These are phyloP conservation scores for Euglossa dilemma DNA, from an alignment of 1,140 invertebrate species.

Conservation along the genomic window DNA sequence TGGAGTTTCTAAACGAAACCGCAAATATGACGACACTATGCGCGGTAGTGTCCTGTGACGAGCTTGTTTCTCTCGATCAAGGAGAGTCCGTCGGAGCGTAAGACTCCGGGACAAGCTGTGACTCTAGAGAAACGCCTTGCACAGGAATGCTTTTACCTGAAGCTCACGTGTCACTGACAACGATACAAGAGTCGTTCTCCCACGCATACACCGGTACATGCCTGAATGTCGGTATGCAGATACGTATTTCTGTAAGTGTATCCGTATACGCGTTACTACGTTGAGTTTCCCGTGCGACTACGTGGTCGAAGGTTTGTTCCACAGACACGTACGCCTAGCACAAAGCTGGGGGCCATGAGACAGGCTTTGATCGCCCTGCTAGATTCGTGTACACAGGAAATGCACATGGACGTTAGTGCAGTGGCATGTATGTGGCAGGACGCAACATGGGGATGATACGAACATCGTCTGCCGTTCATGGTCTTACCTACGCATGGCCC, in stretches of 20 bases:
- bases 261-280: not conserved
- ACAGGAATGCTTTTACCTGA: conserved; percentile 46
- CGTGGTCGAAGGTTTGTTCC: conserved; percentile 6
- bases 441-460: conserved; percentile 3
- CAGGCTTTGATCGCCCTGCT: conserved; percentile 36
- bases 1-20: not conserved
- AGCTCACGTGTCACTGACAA: conserved; percentile 43
- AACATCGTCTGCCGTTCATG: conserved; percentile 1
- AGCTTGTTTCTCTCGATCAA: not conserved
- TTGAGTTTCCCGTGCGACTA: not conserved
- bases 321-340: not conserved
- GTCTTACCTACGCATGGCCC: not conserved
- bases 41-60: not conserved
- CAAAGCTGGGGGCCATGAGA: not conserved
- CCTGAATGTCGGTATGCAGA: not conserved
- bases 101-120: conserved; percentile 31
- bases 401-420: conserved; percentile 34
- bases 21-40: not conserved
- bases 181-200: not conserved
- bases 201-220: not conserved
- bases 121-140: conserved; percentile 32
- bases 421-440: conserved; percentile 6
- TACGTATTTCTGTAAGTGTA: not conserved
- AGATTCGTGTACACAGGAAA: conserved; percentile 35
- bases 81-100: conserved; percentile 13